These are phyloP conservation scores for Mythimna pallens DNA, from an alignment of 2,888 invertebrate genomes.

Conservation along the genomic window DNA sequence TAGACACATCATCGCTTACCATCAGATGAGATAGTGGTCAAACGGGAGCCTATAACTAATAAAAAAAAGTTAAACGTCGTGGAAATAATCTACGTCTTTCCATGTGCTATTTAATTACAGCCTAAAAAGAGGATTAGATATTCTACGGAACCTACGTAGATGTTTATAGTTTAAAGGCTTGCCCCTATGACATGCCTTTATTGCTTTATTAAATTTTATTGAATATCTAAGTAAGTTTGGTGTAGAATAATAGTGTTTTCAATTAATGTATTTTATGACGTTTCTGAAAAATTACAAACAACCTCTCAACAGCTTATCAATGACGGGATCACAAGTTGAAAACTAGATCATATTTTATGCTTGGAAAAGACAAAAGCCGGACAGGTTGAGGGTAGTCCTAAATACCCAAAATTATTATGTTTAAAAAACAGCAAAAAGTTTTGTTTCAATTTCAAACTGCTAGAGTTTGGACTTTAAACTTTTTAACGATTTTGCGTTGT, in stretches of 20 bases:
- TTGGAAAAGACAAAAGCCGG: slow-evolving; percentile 3
- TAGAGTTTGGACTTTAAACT: slow-evolving; percentile 10
- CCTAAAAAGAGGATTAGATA: background rate
- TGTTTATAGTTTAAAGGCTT: background rate
- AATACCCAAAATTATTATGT: slow-evolving; percentile 1
- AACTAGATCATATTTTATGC: background rate
- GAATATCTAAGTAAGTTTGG: background rate
- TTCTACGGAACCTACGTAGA: background rate
- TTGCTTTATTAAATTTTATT: background rate
- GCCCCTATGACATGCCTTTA: background rate
- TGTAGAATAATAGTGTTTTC: background rate
- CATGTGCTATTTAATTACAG: too few relatives aligned
- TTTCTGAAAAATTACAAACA: background rate
- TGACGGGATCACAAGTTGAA: background rate
- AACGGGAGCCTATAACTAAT: too few relatives aligned
- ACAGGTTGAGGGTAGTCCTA: background rate
- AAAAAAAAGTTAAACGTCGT: too few relatives aligned
- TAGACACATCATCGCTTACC: too few relatives aligned
- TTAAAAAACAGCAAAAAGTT: too few relatives aligned
- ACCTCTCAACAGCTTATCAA: background rate
- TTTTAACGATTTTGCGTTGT: slow-evolving; percentile 9
- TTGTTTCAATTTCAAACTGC: background rate
- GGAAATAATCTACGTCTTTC: too few relatives aligned
- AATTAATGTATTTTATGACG: background rate
- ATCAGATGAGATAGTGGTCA: too few relatives aligned